Percentiles rank a stretch among this genome's conserved stretches.
Conservation (phyloP, 2,797 vertebrate genomes). For the Neosalanx taihuensis region DNA sequence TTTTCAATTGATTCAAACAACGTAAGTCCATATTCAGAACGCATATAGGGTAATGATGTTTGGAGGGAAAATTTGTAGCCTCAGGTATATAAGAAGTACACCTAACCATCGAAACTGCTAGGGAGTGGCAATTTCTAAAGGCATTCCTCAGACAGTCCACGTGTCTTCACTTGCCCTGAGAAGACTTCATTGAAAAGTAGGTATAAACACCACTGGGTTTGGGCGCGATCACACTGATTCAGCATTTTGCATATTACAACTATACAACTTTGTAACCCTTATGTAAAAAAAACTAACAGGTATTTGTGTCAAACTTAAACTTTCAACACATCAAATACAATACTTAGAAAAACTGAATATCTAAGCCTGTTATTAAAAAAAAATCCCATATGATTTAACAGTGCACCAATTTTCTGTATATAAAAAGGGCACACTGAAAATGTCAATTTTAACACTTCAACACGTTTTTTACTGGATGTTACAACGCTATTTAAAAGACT, state of each 20-base stretch:
- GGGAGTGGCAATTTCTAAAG: constrained; percentile 20
- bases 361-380: no score
- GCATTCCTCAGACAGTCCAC: constrained; percentile 26
- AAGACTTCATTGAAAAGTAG: not conserved
- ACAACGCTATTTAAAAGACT: not conserved
- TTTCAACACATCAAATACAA: not conserved
- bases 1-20: not conserved
- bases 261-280: not conserved
- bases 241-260: not conserved
- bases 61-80: constrained; percentile 36
- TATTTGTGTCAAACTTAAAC: not conserved
- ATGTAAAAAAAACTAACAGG: not conserved
- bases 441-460: not conserved
- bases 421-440: no score
- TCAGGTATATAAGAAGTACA: constrained; percentile 27
- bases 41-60: not conserved
- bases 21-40: no score
- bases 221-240: no score
- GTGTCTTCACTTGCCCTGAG: constrained; percentile 45
- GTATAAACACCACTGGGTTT: not conserved
- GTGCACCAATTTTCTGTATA: not conserved
- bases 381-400: not conserved
- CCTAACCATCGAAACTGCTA: not conserved
- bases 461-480: not conserved
- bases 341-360: no score